Evolutionary conservation across 2,797 vertebrate genomes (phyloP).

Genomic region (Amblyraja radiata): DNA sequence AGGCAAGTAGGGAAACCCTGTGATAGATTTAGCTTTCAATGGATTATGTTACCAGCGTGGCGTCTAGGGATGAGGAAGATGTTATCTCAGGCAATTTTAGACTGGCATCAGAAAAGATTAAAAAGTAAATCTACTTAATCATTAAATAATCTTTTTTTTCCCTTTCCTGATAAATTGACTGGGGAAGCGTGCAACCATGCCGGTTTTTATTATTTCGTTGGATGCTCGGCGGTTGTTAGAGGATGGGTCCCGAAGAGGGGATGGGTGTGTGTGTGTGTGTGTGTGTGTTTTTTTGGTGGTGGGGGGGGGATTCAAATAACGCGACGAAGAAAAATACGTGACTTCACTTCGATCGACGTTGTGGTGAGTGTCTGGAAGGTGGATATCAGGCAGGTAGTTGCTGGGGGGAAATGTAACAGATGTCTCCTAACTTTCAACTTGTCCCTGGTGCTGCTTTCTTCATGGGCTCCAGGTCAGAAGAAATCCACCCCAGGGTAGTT

Average conservation of each 20-base stretch:
- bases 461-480: slow-evolving; percentile 72
- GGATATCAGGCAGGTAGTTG: slow-evolving; percentile 56
- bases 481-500: slow-evolving; percentile 78
- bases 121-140: slow-evolving; percentile 34
- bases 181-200: not conserved
- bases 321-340: not conserved
- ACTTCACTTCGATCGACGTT: slow-evolving; percentile 36
- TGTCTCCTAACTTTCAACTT: slow-evolving; percentile 54
- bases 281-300: too few species aligned
- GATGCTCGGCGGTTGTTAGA: not conserved
- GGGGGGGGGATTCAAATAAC: not conserved
- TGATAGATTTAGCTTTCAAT: slow-evolving; percentile 37
- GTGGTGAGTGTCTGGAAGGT: slow-evolving; percentile 46
- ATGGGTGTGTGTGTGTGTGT: not conserved
- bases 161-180: slow-evolving; percentile 6
- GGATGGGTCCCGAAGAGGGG: not conserved
- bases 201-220: not conserved
- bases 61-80: slow-evolving; percentile 27
- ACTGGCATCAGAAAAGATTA: slow-evolving; percentile 35
- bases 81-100: slow-evolving; percentile 31
- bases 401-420: slow-evolving; percentile 67
- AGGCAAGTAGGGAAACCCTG: not conserved
- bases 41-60: slow-evolving; percentile 34
- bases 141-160: slow-evolving; percentile 33
- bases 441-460: slow-evolving; percentile 47